Conservation (phyloP, 2,797 vertebrate genomes). For the Eulemur mongoz region DNA sequence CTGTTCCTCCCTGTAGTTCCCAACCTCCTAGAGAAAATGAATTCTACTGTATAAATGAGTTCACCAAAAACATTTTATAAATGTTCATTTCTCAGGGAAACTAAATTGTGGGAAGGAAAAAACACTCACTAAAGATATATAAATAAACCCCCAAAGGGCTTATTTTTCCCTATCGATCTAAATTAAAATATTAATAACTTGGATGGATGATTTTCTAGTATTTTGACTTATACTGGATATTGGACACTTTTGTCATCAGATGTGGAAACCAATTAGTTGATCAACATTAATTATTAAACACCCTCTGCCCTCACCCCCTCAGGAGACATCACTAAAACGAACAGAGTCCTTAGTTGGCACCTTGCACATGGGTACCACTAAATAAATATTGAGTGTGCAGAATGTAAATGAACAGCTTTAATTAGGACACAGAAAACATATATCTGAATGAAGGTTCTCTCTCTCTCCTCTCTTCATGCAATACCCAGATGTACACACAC, state of each 20-base stretch:
- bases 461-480: not conserved
- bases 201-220: not conserved
- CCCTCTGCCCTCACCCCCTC: not conserved
- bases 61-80: conserved; percentile 51
- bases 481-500: not conserved
- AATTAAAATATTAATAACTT: conserved; percentile 30
- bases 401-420: not conserved
- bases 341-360: not conserved
- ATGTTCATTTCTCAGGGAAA: conserved; percentile 32
- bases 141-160: not conserved
- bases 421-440: not conserved
- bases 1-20: conserved; percentile 36
- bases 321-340: not conserved
- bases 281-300: conserved; percentile 48
- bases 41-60: conserved; percentile 9
- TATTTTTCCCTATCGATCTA: not conserved
- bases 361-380: not conserved
- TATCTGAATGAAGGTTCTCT: not conserved
- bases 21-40: conserved; percentile 46
- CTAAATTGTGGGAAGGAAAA: conserved; percentile 47
- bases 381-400: not conserved
- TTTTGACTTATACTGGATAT: not conserved
- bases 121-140: not conserved
- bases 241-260: not conserved
- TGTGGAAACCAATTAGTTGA: not conserved